Conservation (phyloP, 2,113 vertebrate genomes). For the Tragelaphus scriptus region DNA sequence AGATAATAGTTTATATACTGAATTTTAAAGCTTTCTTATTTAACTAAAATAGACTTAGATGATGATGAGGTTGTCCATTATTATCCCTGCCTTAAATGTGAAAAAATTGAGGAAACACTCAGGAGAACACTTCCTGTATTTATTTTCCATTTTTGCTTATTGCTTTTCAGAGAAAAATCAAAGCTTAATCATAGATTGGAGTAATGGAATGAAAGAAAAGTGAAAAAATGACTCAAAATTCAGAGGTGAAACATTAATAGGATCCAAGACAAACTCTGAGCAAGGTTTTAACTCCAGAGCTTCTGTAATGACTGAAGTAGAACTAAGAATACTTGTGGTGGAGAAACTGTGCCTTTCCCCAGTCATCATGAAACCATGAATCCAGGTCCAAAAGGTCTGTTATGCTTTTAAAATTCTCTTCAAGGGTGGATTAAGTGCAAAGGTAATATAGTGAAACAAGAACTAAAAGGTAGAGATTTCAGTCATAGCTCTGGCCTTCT, state of each 20-base stretch:
- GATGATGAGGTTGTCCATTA: background rate
- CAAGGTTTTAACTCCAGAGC: background rate
- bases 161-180: background rate
- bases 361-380: background rate
- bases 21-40: background rate
- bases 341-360: background rate
- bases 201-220: background rate
- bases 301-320: background rate
- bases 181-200: background rate
- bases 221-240: background rate
- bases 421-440: background rate
- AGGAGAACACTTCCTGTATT: background rate
- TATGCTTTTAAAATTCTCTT: background rate
- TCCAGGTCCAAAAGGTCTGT: background rate
- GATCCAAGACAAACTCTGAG: background rate
- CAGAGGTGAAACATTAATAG: background rate
- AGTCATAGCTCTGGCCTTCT: background rate
- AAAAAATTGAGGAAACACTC: background rate
- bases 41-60: background rate
- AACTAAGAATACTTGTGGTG: background rate
- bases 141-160: background rate
- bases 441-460: background rate
- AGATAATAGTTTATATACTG: background rate
- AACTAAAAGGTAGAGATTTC: background rate
- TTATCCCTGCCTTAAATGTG: background rate